Evolutionary conservation across 2,888 invertebrate genomes (phyloP).

Genomic region (Chrysolina americana): DNA sequence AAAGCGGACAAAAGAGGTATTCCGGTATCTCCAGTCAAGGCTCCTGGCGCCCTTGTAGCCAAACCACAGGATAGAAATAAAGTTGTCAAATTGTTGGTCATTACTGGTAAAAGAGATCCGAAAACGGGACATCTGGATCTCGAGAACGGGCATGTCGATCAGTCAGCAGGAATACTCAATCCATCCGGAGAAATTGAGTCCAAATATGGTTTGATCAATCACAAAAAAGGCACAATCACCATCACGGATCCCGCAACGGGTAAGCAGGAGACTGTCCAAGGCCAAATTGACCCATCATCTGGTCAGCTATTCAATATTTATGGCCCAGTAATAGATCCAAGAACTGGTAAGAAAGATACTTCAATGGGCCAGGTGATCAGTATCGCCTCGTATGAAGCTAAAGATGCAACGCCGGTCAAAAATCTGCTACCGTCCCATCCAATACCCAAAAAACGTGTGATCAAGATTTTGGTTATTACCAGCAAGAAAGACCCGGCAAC

Average conservation of each 20-base stretch:
- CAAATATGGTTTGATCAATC: conserved; percentile 81
- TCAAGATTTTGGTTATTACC: conserved; percentile 69
- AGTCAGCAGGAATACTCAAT: conserved; percentile 79
- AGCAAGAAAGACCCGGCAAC: conserved; percentile 69
- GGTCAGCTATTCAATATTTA: conserved; percentile 78
- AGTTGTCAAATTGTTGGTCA: conserved; percentile 73
- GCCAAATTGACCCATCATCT: conserved; percentile 76
- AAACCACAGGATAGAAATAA: conserved; percentile 58
- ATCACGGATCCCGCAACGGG: conserved; percentile 77
- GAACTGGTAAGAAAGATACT: conserved; percentile 77
- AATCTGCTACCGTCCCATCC: conserved; percentile 64
- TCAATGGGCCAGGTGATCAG: conserved; percentile 74
- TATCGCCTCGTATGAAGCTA: conserved; percentile 63
- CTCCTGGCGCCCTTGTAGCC: conserved; percentile 43
- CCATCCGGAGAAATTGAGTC: conserved; percentile 80
- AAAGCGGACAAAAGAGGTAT: conserved; percentile 49
- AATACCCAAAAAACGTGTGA: conserved; percentile 67
- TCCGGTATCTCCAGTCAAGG: conserved; percentile 55
- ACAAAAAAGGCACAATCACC: conserved; percentile 75
- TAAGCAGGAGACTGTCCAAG: conserved; percentile 76
- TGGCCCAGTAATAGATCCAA: conserved; percentile 78
- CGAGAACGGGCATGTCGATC: conserved; percentile 78
- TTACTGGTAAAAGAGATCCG: conserved; percentile 76
- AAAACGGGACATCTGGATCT: conserved; percentile 77
- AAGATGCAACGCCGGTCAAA: conserved; percentile 75